These are phyloP conservation scores for Psophia crepitans DNA, from an alignment of 2,113 vertebrate species.

Conservation along the genomic window DNA sequence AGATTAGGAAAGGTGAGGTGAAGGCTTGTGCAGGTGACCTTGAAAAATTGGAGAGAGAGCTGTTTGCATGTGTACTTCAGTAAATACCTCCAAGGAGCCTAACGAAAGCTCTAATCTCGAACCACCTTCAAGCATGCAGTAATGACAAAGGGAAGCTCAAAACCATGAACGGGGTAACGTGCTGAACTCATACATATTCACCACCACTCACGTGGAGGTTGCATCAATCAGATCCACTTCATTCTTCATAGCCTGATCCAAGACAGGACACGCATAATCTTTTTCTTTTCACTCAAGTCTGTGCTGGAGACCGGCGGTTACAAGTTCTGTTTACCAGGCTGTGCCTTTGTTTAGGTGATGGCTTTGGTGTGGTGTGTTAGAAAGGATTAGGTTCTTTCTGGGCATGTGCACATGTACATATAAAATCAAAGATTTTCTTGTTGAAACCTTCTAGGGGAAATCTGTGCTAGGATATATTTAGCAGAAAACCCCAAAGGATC, in stretches of 20 bases:
- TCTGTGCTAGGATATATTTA: background rate
- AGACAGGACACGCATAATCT: background rate
- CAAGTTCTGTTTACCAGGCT: background rate
- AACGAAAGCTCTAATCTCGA: background rate
- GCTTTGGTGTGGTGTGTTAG: background rate
- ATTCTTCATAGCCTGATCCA: background rate
- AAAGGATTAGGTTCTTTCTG: background rate
- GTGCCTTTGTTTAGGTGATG: background rate
- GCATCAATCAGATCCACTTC: background rate
- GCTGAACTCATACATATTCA: slow-evolving; percentile 8
- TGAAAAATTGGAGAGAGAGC: background rate
- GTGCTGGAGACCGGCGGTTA: background rate
- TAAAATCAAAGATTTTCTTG: background rate
- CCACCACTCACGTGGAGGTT: background rate
- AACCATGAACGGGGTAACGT: background rate
- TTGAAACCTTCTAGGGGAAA: background rate
- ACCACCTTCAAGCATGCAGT: background rate
- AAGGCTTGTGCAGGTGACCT: background rate
- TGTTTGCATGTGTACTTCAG: background rate
- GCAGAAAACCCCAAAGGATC: background rate
- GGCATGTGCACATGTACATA: background rate
- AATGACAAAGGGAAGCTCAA: slow-evolving; percentile 18
- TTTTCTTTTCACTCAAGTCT: background rate
- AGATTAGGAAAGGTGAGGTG: background rate
- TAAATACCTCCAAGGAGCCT: slow-evolving; percentile 16